Base-by-base conservation (phyloP, 2,113 vertebrate species). In the Pluvialis apricaria region DNA sequence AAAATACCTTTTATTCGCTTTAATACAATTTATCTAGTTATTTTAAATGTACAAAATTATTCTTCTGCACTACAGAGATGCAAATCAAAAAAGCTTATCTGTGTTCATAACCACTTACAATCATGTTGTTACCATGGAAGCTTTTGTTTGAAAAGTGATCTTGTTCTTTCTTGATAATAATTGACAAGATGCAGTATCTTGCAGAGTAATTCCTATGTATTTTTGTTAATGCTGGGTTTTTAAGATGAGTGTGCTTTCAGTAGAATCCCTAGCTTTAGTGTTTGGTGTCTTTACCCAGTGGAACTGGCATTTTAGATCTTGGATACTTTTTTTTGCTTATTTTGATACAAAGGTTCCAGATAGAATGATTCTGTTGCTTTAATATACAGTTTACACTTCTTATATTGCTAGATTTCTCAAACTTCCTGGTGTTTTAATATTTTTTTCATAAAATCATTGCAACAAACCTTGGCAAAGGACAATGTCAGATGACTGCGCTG, bases 91-190 rank as follows among this genome's bases (percentile, higher is more conserved):
- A 75, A 85, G 34, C 80, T 71, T 61, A 34, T 81, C 82, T 93
- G 11, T 86, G 61, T 75, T 76, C 54, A 22, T 70, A 85, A 83
- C 45, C 55, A 18, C 84, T 87, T 69, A 64, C 1, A 8, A 38
- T 85, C n/a, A 6, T 68, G 52, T 61, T 94, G 95, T 95, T 95
- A 78, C 93, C 83, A 86, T 96, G 88, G 97, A 78, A 90, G 86
- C 84, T 66, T 90, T 75, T 58, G 82, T 81, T 58, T 75, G 75
- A 55, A 68, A 49, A 96, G n/a, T 47, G 61, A 54, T 92, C 81
- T 91, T 92, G 64, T 70, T 88, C 70, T n/a, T 89, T 55, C 80
- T 61, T 91, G 32, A 17, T 78, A 66, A 81, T 62, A 72, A 64
- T 38, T 86, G 81, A 55, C 49, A 94, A 79, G 79, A 28, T 62